Percentiles rank a stretch among this genome's conserved stretches.
Conservation (phyloP, 2,888 invertebrate genomes). For the Eilema depressum region DNA sequence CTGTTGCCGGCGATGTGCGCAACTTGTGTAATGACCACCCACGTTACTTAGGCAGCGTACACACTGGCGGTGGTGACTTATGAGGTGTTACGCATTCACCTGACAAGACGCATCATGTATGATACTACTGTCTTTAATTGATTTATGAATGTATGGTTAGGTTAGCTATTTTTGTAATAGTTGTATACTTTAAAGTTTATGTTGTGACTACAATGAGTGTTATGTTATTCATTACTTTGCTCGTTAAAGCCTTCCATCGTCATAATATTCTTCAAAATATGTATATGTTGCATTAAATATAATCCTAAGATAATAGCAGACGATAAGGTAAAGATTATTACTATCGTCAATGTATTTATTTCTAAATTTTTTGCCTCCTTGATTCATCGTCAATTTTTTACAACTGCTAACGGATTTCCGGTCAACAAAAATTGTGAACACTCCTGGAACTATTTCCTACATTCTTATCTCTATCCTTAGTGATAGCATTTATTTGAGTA, state of each 20-base stretch:
- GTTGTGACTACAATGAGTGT: too few relatives aligned
- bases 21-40: constrained; percentile 49
- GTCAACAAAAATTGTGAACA: not conserved
- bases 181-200: too few relatives aligned
- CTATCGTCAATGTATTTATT: not conserved
- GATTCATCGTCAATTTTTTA: not conserved
- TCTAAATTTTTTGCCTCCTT: not conserved
- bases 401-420: not conserved
- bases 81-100: not conserved
- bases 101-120: not conserved
- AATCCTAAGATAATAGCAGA: too few relatives aligned
- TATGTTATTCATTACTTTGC: too few relatives aligned
- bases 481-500: not conserved
- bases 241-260: too few relatives aligned
- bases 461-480: not conserved
- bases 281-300: too few relatives aligned
- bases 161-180: too few relatives aligned
- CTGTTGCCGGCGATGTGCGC: constrained; percentile 21
- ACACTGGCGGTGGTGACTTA: constrained; percentile 8
- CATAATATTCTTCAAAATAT: too few relatives aligned
- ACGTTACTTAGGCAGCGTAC: constrained; percentile 31
- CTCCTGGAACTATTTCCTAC: not conserved
- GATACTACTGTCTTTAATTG: not conserved
- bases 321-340: not conserved
- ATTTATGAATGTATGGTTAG: not conserved